A percentile compares a stretch with the other conserved stretches of the same genome.
Conservation (phyloP, 2,888 invertebrate genomes). For the Xestia rhomboidea region DNA sequence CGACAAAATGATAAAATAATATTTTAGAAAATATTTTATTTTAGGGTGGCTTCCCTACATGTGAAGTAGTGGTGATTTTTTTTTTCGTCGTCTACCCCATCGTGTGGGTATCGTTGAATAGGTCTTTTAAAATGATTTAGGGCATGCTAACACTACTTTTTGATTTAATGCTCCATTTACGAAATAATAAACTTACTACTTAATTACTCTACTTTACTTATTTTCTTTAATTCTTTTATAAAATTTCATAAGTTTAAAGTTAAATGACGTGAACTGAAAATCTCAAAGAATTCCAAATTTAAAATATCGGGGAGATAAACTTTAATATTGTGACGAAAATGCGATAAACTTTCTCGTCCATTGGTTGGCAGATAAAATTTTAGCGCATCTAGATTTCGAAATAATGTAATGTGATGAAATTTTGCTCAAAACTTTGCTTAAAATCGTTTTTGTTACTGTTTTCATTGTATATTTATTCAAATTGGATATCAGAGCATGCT, state of each 20-base stretch:
- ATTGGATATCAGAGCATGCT: background rate
- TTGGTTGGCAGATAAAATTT: conserved; percentile 3
- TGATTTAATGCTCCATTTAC: too few species aligned
- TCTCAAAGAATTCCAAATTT: conserved; percentile 21
- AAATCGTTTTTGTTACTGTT: background rate
- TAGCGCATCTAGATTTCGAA: background rate
- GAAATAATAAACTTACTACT: too few species aligned
- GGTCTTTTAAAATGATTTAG: too few species aligned
- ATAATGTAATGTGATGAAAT: background rate
- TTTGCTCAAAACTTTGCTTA: background rate
- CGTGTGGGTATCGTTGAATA: too few species aligned
- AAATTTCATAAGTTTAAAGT: conserved; percentile 15
- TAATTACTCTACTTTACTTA: too few species aligned
- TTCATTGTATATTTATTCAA: background rate
- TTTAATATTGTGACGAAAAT: conserved; percentile 33
- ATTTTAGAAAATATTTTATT: too few species aligned
- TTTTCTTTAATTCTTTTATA: background rate
- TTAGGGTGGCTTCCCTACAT: too few species aligned
- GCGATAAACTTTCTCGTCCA: conserved; percentile 13
- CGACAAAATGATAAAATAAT: too few species aligned
- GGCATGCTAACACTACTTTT: too few species aligned
- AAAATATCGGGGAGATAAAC: conserved; percentile 25
- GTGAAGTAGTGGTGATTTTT: too few species aligned
- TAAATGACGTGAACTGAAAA: conserved; percentile 5
- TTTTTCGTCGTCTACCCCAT: too few species aligned